Evolutionary conservation across 2,797 vertebrate genomes (phyloP), one percentile per base, ranked within the genome.

Genomic region (Takifugu ocellatus): DNA sequence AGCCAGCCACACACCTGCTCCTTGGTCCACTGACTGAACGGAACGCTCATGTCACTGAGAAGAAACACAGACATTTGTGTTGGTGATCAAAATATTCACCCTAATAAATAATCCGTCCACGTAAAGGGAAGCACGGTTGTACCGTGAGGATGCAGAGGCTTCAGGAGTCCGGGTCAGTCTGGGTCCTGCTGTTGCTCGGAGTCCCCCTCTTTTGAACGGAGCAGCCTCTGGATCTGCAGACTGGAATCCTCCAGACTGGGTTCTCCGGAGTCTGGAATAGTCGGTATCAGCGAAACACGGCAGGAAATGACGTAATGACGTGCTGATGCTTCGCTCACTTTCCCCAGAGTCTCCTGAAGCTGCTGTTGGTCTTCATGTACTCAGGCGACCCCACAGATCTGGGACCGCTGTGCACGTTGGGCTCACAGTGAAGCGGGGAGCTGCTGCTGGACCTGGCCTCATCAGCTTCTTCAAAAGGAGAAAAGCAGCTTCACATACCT

Each of bases 1-100:
- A 99, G 84, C 96, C 97, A 99, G 10, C 91, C 87, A 68, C 97
- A 99, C 29, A 98, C 94, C 50, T 96, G 94, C 74, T 97, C 96
- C 9, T 92, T 96, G 81, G 84, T 93, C 96, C 97, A 99, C 74
- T 97, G 95, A 57, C 93, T 91, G 83, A 99, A 99, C 0, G 96
- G 96, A 49, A 92, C 91, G 25, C 93, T 94, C 81, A 90, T 71
- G 54, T 98, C 95, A 49, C 94, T 95, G 82, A 16, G 58, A 65
- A 51, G 2, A 29, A 29, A n/a, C 27, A 0, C 21, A 21, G 21
- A 21, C 3, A 59, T 16, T 68, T 53, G 4, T 8, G 12, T 21
- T 21, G 3, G 3, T 46, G 10, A 17, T n/a, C 11, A 43, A 43
- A 10, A 12, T 43, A 10, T 12, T 11, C 11, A 12, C 12, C 42